Percentiles rank a stretch among this genome's conserved stretches.
These are phyloP conservation scores for Venustoraphidia nigricollis DNA, from an alignment of 2,888 invertebrate species.

Conservation along the genomic window DNA sequence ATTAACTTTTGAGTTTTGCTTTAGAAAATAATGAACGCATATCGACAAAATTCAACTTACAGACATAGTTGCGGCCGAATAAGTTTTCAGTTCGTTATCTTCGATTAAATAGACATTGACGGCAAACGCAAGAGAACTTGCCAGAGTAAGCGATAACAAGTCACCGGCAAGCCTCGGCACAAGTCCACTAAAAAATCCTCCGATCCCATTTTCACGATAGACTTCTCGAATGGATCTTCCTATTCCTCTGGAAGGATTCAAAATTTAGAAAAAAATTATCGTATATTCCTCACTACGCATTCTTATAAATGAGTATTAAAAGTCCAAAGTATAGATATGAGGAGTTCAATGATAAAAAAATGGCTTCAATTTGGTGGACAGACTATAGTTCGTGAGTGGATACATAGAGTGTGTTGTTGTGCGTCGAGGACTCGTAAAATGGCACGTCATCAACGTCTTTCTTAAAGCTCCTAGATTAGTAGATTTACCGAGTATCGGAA, in stretches of 20 bases:
- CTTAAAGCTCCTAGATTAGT: too few species aligned
- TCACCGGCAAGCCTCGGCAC: slow-evolving; percentile 78
- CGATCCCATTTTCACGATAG: slow-evolving; percentile 71
- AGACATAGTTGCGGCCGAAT: slow-evolving; percentile 37
- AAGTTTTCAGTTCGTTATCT: slow-evolving; percentile 46
- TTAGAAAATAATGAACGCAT: background rate
- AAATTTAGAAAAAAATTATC: slow-evolving; percentile 6
- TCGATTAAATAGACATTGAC: slow-evolving; percentile 68
- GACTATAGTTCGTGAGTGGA: too few species aligned
- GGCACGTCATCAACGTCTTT: too few species aligned
- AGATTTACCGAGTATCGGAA: too few species aligned
- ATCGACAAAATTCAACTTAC: slow-evolving; percentile 25
- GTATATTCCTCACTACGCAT: too few species aligned
- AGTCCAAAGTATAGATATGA: too few species aligned
- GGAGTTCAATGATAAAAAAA: too few species aligned
- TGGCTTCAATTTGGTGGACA: too few species aligned
- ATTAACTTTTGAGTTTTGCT: slow-evolving; percentile 16
- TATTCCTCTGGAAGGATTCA: slow-evolving; percentile 38
- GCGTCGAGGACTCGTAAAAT: too few species aligned
- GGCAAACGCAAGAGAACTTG: slow-evolving; percentile 57
- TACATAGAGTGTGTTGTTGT: too few species aligned
- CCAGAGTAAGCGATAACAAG: slow-evolving; percentile 60
- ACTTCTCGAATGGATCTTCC: slow-evolving; percentile 64
- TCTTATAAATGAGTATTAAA: too few species aligned
- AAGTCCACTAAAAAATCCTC: slow-evolving; percentile 78